These are phyloP conservation scores for Gerris lacustris DNA, from an alignment of 2,888 invertebrate genomes.

Conservation along the genomic window DNA sequence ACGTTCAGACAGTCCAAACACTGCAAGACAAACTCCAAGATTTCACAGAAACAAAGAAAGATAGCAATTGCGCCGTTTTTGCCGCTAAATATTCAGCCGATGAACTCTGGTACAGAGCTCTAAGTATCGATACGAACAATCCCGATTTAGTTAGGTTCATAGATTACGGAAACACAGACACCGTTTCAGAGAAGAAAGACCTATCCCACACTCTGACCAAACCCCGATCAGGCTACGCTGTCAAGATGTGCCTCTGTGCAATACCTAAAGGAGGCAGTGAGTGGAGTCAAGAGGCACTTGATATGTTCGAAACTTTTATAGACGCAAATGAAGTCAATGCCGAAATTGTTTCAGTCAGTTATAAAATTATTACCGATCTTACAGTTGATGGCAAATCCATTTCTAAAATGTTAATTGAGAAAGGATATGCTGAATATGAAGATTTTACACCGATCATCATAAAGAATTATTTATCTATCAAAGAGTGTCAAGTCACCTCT, in stretches of 20 bases:
- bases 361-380: slow-evolving; percentile 22
- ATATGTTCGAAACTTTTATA: slow-evolving; percentile 53
- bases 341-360: slow-evolving; percentile 20
- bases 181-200: slow-evolving; percentile 39
- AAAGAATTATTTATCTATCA: slow-evolving; percentile 2
- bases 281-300: slow-evolving; percentile 55
- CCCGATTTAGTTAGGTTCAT: slow-evolving; percentile 28
- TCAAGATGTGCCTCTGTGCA: slow-evolving; percentile 38
- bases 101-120: slow-evolving; percentile 30
- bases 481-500: slow-evolving; percentile 34
- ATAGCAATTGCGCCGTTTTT: slow-evolving; percentile 11
- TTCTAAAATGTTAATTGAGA: slow-evolving; percentile 18
- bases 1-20: slow-evolving; percentile 44
- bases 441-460: slow-evolving; percentile 10
- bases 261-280: slow-evolving; percentile 44
- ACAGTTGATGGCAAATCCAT: slow-evolving; percentile 13
- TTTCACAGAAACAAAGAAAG: slow-evolving; percentile 30
- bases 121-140: slow-evolving; percentile 19
- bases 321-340: slow-evolving; percentile 44
- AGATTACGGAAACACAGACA: slow-evolving; percentile 32
- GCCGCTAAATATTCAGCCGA: slow-evolving; percentile 24
- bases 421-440: slow-evolving; percentile 15
- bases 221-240: slow-evolving; percentile 22
- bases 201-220: slow-evolving; percentile 19
- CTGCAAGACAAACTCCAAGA: slow-evolving; percentile 54